These are phyloP conservation scores for Bettongia penicillata DNA, from an alignment of 2,113 vertebrate genomes.

Conservation along the genomic window DNA sequence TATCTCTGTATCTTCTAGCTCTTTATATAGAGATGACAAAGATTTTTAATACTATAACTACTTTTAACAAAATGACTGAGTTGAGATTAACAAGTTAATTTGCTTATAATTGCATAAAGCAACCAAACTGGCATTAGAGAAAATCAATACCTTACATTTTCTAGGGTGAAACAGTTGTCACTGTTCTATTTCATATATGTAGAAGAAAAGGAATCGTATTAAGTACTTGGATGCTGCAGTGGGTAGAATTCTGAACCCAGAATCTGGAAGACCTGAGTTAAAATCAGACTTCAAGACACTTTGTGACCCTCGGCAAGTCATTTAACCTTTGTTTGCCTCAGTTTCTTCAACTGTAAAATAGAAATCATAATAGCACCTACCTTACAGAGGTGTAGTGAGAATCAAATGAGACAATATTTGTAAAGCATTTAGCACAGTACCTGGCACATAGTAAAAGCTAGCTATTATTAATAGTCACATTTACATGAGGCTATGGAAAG, in stretches of 20 bases:
- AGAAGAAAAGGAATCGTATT: not conserved
- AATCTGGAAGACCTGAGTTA: not conserved
- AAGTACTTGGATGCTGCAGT: not conserved
- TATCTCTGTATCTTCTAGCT: not conserved
- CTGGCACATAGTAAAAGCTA: not conserved
- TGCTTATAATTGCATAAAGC: conserved; percentile 16
- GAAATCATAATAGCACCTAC: not conserved
- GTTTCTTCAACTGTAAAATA: conserved; percentile 10
- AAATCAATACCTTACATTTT: not conserved
- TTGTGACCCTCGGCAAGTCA: not conserved
- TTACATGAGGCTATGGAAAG: not conserved
- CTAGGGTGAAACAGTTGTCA: not conserved
- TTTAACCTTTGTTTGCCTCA: conserved; percentile 17
- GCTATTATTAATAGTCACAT: not conserved
- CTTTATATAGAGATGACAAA: not conserved
- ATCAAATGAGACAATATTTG: not conserved
- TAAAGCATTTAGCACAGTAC: not conserved
- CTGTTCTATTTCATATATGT: not conserved
- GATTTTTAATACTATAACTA: conserved; percentile 40
- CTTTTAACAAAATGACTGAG: conserved; percentile 25
- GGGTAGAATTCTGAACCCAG: not conserved
- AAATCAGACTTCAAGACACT: not conserved
- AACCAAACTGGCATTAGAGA: not conserved
- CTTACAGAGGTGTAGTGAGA: not conserved
- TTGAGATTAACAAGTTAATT: conserved; percentile 6